Conservation (phyloP, 1,140 invertebrate species). For the Psilanteris sp. region DNA sequence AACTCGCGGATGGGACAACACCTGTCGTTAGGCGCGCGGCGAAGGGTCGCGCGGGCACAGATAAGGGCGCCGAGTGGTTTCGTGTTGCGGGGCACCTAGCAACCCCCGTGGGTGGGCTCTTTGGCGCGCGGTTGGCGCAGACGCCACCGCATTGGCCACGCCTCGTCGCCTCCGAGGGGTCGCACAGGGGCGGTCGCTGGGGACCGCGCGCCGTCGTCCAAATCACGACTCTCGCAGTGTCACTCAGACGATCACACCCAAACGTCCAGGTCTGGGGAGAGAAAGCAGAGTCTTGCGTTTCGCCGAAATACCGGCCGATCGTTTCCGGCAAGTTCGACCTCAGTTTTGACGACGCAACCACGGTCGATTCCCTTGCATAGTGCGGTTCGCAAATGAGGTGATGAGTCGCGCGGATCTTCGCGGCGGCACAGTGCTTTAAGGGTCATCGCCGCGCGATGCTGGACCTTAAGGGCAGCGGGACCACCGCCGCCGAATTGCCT, state of each 20-base stretch:
- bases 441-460: conserved; percentile 78
- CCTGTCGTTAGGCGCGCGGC: conserved; percentile 50
- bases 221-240: conserved; percentile 55
- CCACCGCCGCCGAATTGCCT: conserved; percentile 82
- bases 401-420: conserved; percentile 58
- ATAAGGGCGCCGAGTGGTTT: conserved; percentile 35
- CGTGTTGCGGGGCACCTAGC: conserved; percentile 55
- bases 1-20: conserved; percentile 57
- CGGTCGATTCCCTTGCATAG: not conserved
- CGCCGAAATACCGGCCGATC: not conserved
- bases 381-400: conserved; percentile 50
- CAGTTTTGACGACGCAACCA: not conserved
- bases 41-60: conserved; percentile 34
- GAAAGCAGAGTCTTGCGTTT: not conserved
- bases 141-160: conserved; percentile 16
- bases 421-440: conserved; percentile 56
- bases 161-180: conserved; percentile 38
- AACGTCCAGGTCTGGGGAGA: not conserved
- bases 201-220: conserved; percentile 13
- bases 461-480: conserved; percentile 84
- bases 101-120: conserved; percentile 52
- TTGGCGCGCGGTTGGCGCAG: conserved; percentile 17
- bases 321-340: not conserved
- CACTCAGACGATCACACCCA: conserved; percentile 42
- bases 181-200: conserved; percentile 43